Percentiles rank a stretch among this genome's conserved stretches.
Conservation (phyloP, 2,888 invertebrate species). For the Aplocera efformata region DNA sequence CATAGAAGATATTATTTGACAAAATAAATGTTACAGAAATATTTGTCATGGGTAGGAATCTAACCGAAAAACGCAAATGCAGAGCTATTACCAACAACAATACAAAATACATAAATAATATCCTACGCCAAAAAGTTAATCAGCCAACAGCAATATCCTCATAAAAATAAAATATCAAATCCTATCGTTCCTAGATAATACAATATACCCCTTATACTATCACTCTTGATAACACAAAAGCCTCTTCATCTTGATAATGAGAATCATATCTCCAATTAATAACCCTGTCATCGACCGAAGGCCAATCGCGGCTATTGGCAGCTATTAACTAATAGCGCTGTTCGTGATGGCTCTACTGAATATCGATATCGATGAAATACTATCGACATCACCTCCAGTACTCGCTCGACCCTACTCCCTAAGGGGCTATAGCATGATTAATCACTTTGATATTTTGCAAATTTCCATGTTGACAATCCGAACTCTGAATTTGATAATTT, state of each 20-base stretch:
- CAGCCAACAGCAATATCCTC: too few relatives aligned
- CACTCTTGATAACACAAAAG: conserved; percentile 7
- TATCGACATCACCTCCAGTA: conserved; percentile 19
- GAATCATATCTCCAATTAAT: conserved; percentile 35
- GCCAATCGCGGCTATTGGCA: conserved; percentile 31
- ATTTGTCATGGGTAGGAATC: too few relatives aligned
- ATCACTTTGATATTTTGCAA: conserved; percentile 44
- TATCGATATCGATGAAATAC: conserved; percentile 21
- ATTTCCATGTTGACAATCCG: conserved; percentile 38
- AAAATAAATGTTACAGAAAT: too few relatives aligned
- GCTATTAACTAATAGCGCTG: conserved; percentile 39
- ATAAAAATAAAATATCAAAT: too few relatives aligned
- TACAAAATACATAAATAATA: too few relatives aligned
- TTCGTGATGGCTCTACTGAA: conserved; percentile 26
- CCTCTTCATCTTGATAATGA: conserved; percentile 26
- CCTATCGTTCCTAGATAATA: too few relatives aligned
- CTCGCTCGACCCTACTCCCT: conserved; percentile 22
- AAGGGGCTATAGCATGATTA: conserved; percentile 44
- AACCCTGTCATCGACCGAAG: conserved; percentile 34
- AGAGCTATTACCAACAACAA: too few relatives aligned
- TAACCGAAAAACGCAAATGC: too few relatives aligned
- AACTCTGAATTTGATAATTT: conserved; percentile 41
- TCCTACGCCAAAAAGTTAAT: too few relatives aligned
- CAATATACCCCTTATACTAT: too few relatives aligned
- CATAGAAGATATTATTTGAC: too few relatives aligned